Base-by-base conservation (phyloP, 2,888 invertebrate genomes). In the Saturnia japonica region DNA sequence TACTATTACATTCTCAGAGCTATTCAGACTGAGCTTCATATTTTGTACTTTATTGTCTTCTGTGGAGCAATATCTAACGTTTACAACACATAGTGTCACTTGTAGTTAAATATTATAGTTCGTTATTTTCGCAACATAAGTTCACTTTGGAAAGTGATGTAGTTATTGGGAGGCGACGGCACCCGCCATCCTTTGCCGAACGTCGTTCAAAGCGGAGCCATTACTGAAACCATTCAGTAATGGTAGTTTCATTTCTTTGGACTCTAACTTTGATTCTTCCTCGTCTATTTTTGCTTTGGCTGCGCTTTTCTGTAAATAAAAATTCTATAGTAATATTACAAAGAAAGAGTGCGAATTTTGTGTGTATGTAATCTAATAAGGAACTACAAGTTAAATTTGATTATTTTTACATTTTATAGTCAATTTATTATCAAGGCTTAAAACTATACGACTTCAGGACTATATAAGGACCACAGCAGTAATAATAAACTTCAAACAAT, bases 151-250 rank as follows among this genome's bases (percentile, higher is more conserved):
- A 40, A 34, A 19, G 34, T 28, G 28, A 60, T 45, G 42, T 68
- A 71, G 68, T 90, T 88, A 94, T 85, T 93, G 93, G 69, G 93
- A 88, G 67, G 93, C 93, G 67, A 93, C 93, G 0, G 94, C 94
- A 4, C 93, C 93, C 1, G 93, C 94, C 79, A 94, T 87, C 75
- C 94, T 81, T 73, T 94, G 93, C 78, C 93, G 87, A 1, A 94
- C 93, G 75, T 91, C 93, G 25, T 85, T 83, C 8, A 94, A 83
- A 19, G 88, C 85, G 0, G 93, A 86, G 0, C 91, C 89, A 68
- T 91, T 93, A 73, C 90, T 86, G 82, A 94, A 93, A 0, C 94
- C 90, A 70, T 93, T 93, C 64, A 93, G 83, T n/a, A 91, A 79
- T 0, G 90, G 88, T 54, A 89, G 77, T 78, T 87, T 90, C 80